phyloP scores from a whole-genome alignment of 2,888 invertebrate genomes.

The Caenorhabditis parvicauda region DNA sequence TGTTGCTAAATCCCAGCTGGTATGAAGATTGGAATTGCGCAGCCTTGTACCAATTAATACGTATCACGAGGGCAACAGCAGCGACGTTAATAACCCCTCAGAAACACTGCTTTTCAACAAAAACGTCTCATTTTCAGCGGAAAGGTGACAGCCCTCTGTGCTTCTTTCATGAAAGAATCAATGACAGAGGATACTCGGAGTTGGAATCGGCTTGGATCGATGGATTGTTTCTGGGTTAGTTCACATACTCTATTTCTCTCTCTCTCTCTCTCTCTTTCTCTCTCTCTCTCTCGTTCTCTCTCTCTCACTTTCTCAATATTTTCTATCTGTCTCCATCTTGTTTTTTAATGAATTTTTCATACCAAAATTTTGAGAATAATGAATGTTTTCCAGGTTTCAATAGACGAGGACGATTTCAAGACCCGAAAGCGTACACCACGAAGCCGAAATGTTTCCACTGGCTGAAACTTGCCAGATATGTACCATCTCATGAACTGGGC shows the following conservation, averaged over 20 bases:
- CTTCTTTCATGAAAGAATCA: slow-evolving; percentile 31
- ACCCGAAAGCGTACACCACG: slow-evolving; percentile 17
- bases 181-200: slow-evolving; percentile 26
- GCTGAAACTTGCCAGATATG: slow-evolving; percentile 35
- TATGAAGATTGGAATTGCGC: too few species aligned
- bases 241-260: neutral
- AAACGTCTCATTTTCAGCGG: slow-evolving; percentile 14
- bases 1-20: too few species aligned
- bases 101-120: too few species aligned
- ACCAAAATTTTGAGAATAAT: neutral
- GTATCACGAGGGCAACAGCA: too few species aligned
- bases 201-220: slow-evolving; percentile 26
- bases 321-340: neutral
- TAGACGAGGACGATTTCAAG: slow-evolving; percentile 31
- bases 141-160: slow-evolving; percentile 24
- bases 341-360: neutral
- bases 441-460: slow-evolving; percentile 29
- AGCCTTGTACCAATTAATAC: too few species aligned
- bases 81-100: too few species aligned
- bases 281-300: too few species aligned
- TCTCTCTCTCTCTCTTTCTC: neutral
- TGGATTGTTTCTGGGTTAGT: slow-evolving; percentile 26
- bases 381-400: slow-evolving; percentile 29
- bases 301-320: too few species aligned
- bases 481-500: slow-evolving; percentile 17